Evolutionary conservation across 2,888 invertebrate genomes (phyloP), one percentile per base, ranked within the genome.

Genomic region (Ctenicera cuprea): DNA sequence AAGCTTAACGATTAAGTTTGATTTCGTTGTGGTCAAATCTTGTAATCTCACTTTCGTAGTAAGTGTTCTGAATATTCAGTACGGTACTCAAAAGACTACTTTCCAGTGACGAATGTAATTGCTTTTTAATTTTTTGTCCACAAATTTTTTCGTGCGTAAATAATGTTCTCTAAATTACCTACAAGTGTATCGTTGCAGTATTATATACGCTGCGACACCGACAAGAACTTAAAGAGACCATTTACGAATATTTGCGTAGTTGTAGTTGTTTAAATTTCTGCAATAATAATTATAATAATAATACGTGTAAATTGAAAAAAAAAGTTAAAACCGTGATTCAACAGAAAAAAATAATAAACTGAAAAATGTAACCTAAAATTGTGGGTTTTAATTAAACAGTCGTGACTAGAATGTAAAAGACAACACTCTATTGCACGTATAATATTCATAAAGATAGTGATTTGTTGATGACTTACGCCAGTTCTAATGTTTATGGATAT

Each of bases 131-230:
- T 69, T 73, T 73, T 73, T 65, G 54, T 59, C 71, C 71, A 67
- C 66, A 76, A 74, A 77, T 38, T 77, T 74, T 78, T 79, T 78
- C 80, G 77, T 78, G 78, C 80, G 78, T 77, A 74, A 74, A 77
- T 73, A 79, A 80, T 77, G 77, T 61, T 70, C 72, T 70, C 68
- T 76, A 69, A 66, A 71, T 72, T 64, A 37, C 54, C 43, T 68
- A 57, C 68, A 69, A 54, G 57, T 65, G 18, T 69, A 71, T 65
- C 41, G 37, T 61, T 64, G 59, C 69, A 73, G 63, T 69, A 41
- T 33, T 52, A 52, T 70, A 62, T 37, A 48, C 41, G 61, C 62
- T 37, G 41, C 62, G 68, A 33, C 50, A 16, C 38, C 16, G 16
- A 41, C 14, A 9, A 59, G 18, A 38, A 37, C 59, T 18, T 18